These are phyloP conservation scores for Campoletis raptor DNA, from an alignment of 2,888 invertebrate species.

Conservation along the genomic window DNA sequence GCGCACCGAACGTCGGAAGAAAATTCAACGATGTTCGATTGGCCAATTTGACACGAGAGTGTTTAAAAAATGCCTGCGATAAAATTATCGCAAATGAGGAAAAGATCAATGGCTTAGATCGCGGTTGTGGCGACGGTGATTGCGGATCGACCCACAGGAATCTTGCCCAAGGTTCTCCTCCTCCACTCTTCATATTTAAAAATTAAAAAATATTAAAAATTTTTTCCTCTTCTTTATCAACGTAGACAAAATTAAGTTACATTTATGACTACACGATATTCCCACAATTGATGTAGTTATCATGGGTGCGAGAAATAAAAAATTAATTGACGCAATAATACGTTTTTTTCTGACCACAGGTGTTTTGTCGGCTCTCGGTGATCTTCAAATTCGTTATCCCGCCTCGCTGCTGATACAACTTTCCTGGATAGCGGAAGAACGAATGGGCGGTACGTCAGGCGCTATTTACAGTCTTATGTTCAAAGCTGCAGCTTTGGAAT, in stretches of 20 bases:
- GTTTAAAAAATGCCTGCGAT: conserved; percentile 83
- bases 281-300: too few species aligned
- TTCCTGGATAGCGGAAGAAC: conserved; percentile 88
- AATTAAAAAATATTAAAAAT: background rate
- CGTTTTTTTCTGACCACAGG: conserved; percentile 71
- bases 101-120: conserved; percentile 85
- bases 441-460: conserved; percentile 93
- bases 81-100: conserved; percentile 77
- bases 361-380: conserved; percentile 73
- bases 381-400: conserved; percentile 80
- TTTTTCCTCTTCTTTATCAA: background rate
- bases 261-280: background rate
- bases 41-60: conserved; percentile 78
- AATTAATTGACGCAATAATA: conserved; percentile 4
- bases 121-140: conserved; percentile 88
- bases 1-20: conserved; percentile 68
- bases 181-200: background rate
- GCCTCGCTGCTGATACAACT: conserved; percentile 85
- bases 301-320: background rate
- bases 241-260: background rate
- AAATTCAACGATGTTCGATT: conserved; percentile 69
- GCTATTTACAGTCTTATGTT: conserved; percentile 92
- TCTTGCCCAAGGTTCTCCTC: conserved; percentile 86
- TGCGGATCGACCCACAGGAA: conserved; percentile 87
- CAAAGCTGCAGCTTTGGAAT: conserved; percentile 87